Percentiles rank a stretch among this genome's conserved stretches.
Evolutionary conservation across 2,113 vertebrate genomes (phyloP).

Genomic region (Ochotona princeps): DNA sequence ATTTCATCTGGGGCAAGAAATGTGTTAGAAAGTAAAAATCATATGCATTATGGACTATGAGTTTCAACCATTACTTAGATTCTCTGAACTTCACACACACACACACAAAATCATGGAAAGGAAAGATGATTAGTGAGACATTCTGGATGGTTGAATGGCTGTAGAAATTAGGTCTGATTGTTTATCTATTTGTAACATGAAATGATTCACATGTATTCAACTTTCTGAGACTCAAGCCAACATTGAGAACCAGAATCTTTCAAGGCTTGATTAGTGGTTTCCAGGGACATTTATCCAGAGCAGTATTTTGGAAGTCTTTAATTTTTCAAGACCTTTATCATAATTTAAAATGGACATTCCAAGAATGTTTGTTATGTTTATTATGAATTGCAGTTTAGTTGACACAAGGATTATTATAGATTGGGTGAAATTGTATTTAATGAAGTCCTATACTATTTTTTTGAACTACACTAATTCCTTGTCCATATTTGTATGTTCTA

Average conservation of each 20-base stretch:
- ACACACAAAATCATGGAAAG: not conserved
- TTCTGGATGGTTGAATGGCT: not conserved
- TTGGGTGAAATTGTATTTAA: not conserved
- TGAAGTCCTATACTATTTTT: not conserved
- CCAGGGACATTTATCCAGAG: not conserved
- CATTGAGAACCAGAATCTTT: not conserved
- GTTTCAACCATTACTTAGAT: not conserved
- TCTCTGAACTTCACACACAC: not conserved
- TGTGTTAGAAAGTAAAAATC: slow-evolving; percentile 38
- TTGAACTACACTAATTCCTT: slow-evolving; percentile 12
- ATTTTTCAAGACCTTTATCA: not conserved
- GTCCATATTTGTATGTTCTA: not conserved
- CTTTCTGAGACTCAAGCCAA: not conserved
- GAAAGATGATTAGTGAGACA: not conserved
- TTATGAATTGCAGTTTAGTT: not conserved
- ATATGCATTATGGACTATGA: not conserved
- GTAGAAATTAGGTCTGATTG: not conserved
- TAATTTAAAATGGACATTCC: not conserved
- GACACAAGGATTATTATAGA: not conserved
- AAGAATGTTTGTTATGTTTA: not conserved
- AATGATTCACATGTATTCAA: not conserved
- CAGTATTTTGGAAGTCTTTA: not conserved
- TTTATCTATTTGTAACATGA: slow-evolving; percentile 8
- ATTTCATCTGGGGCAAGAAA: not conserved
- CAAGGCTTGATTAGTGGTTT: not conserved